A percentile compares a stretch with the other conserved stretches of the same genome.
phyloP scores from a whole-genome alignment of 2,797 vertebrate genomes.

The Dromococcyx pavoninus region DNA sequence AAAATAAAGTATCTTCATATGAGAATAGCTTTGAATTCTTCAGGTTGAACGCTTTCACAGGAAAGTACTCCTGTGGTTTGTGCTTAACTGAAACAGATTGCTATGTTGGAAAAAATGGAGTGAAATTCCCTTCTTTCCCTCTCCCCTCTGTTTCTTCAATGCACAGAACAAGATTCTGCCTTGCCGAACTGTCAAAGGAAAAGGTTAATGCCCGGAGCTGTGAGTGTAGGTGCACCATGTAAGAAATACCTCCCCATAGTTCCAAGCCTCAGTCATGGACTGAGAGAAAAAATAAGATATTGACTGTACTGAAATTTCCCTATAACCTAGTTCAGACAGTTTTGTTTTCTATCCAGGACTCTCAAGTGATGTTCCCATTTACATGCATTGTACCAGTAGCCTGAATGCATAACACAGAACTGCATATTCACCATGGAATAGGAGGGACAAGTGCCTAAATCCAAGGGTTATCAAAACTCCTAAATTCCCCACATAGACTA shows the following conservation, averaged over 20 bases:
- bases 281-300: not conserved
- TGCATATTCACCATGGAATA: not conserved
- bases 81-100: not conserved
- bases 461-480: not conserved
- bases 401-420: not conserved
- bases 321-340: not conserved
- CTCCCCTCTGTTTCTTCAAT: not conserved
- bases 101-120: not conserved
- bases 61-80: fast-evolving
- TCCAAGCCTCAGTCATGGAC: not conserved
- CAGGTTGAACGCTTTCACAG: not conserved
- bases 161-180: not conserved
- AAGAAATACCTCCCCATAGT: not conserved
- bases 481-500: not conserved
- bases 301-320: not conserved
- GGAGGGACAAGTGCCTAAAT: not conserved
- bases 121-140: not conserved
- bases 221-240: not conserved
- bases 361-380: not conserved
- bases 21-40: not conserved
- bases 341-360: not conserved
- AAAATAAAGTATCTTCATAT: not conserved
- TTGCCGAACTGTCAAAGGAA: not conserved
- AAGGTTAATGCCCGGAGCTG: not conserved
- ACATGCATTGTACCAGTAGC: not conserved